Conservation (phyloP, 2,797 vertebrate genomes). For the Oophaga sylvatica region DNA sequence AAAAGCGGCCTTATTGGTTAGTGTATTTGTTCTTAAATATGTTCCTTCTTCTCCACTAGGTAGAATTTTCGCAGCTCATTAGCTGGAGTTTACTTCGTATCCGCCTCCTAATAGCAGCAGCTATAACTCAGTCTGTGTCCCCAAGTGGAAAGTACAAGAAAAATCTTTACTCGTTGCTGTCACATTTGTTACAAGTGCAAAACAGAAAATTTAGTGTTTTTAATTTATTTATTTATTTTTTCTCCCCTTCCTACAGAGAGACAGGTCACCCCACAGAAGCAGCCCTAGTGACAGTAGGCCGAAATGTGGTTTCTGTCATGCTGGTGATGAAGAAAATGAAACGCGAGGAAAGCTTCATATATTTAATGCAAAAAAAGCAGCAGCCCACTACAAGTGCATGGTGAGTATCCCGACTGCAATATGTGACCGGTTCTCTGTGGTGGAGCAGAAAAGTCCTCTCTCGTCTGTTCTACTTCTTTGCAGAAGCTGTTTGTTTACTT, state of each 20-base stretch:
- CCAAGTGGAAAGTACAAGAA: too few species aligned
- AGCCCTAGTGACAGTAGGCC: conserved; percentile 90
- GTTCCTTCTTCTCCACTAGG: too few species aligned
- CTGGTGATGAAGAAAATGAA: conserved; percentile 95
- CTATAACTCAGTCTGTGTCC: too few species aligned
- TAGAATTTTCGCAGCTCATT: too few species aligned
- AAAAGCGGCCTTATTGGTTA: too few species aligned
- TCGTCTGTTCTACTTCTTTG: too few species aligned
- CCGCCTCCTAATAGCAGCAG: too few species aligned
- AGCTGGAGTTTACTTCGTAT: too few species aligned
- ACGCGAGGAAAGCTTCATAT: conserved; percentile 91
- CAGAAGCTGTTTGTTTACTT: too few species aligned
- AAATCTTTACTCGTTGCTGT: background rate
- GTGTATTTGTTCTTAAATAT: too few species aligned
- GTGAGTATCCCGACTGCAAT: conserved; percentile 72
- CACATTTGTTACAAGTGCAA: background rate
- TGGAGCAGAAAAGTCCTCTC: too few species aligned
- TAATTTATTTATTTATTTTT: background rate
- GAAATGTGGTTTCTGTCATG: conserved; percentile 98
- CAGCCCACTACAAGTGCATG: conserved; percentile 99
- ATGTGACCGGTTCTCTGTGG: too few species aligned
- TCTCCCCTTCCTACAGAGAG: conserved; percentile 82
- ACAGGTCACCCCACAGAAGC: conserved; percentile 92
- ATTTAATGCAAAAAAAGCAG: conserved; percentile 97
- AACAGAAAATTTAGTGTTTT: background rate